Evolutionary conservation across 2,113 vertebrate genomes (phyloP).

Genomic region (Vidua chalybeata): DNA sequence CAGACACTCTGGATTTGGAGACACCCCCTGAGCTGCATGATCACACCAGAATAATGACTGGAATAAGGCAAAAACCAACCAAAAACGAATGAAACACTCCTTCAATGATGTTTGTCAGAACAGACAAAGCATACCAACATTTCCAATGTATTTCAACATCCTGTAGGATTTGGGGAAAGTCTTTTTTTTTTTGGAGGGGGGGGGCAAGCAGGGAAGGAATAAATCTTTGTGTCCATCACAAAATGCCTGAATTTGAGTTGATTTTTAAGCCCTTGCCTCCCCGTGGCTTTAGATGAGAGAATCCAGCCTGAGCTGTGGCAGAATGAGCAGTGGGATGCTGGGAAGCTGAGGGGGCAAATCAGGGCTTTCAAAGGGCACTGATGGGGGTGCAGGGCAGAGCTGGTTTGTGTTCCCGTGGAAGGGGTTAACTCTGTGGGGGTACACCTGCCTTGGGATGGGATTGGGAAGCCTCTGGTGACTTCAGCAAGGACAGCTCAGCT

Average conservation of each 20-base stretch:
- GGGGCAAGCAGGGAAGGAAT: neutral
- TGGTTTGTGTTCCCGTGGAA: neutral
- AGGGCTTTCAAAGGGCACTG: neutral
- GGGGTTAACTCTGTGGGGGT: neutral
- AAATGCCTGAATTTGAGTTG: neutral
- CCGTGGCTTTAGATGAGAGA: neutral
- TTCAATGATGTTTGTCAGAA: neutral
- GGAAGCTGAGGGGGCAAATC: neutral
- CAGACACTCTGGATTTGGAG: neutral
- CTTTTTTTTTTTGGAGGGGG: no score
- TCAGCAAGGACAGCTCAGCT: neutral
- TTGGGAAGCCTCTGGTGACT: neutral
- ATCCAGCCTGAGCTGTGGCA: neutral
- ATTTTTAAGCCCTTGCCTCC: neutral
- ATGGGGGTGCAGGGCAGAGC: neutral
- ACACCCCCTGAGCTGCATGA: neutral
- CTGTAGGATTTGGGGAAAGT: neutral
- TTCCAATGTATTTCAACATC: neutral
- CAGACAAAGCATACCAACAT: neutral
- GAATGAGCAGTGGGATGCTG: neutral
- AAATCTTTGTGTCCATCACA: neutral
- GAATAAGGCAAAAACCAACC: neutral
- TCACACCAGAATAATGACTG: neutral
- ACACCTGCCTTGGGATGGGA: neutral
- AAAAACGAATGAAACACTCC: neutral